A percentile compares a stretch with the other conserved stretches of the same genome.
These are phyloP conservation scores for Microchirus variegatus DNA, from an alignment of 2,797 vertebrate species.

Conservation along the genomic window DNA sequence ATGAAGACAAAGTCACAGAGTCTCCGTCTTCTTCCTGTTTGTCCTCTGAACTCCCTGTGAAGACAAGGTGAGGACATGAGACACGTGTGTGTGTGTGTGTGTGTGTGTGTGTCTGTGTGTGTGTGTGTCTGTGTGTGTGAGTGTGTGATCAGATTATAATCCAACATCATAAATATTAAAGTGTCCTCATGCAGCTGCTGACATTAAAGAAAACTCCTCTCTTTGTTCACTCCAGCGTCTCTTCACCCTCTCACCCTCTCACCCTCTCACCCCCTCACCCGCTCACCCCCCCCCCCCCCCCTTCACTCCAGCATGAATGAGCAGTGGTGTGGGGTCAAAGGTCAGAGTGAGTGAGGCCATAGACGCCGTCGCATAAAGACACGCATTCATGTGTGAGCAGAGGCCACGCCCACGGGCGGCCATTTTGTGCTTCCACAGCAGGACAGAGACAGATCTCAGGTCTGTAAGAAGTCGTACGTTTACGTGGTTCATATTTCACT, in stretches of 20 bases:
- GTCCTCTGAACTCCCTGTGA: not conserved
- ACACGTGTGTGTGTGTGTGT: no score
- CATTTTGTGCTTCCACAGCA: constrained; percentile 40
- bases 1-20: not conserved
- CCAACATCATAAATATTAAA: no score
- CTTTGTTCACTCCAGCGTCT: constrained; percentile 59
- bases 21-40: not conserved
- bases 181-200: constrained; percentile 52
- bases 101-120: no score
- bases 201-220: constrained; percentile 64
- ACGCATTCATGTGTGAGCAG: constrained; percentile 45
- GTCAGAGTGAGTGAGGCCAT: constrained; percentile 24
- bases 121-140: no score
- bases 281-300: constrained; percentile 10
- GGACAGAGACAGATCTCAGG: no score
- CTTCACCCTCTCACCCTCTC: constrained; percentile 24
- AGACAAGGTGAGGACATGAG: not conserved
- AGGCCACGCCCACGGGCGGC: constrained; percentile 28
- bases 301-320: constrained; percentile 33
- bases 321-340: constrained; percentile 50
- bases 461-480: no score
- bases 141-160: no score
- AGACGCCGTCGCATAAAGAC: constrained; percentile 46
- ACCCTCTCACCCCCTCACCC: constrained; percentile 9
- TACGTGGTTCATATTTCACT: no score